phyloP scores from a whole-genome alignment of 2,888 invertebrate genomes.

The Thereva unica region DNA sequence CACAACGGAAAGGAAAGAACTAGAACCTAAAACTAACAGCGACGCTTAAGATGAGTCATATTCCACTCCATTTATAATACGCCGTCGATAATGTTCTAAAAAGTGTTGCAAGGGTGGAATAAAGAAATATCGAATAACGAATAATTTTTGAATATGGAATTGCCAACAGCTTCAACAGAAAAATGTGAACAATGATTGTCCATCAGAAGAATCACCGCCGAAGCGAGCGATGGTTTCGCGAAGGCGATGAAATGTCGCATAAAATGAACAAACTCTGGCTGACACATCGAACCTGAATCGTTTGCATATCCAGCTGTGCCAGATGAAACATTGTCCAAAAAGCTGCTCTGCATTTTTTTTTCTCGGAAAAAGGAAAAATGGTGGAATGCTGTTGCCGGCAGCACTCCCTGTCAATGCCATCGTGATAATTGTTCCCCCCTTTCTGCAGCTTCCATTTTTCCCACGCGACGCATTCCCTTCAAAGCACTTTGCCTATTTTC shows the following conservation, averaged over 20 bases:
- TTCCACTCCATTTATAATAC: no score
- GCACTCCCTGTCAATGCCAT: constrained; percentile 26
- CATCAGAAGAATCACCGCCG: constrained; percentile 39
- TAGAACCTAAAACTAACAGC: no score
- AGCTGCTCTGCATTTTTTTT: constrained; percentile 36
- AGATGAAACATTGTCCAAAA: constrained; percentile 40
- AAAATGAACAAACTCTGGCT: constrained; percentile 44
- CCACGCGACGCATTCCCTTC: constrained; percentile 15
- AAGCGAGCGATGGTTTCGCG: constrained; percentile 36
- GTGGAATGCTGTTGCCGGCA: constrained; percentile 26
- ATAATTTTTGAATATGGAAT: no score
- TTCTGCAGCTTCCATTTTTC: constrained; percentile 28
- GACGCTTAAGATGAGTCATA: no score
- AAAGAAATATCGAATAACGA: no score
- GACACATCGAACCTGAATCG: constrained; percentile 45
- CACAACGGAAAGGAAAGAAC: no score
- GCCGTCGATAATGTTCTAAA: no score
- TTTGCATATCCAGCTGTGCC: constrained; percentile 8
- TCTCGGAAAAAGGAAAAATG: constrained; percentile 36
- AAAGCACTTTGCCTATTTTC: constrained; percentile 19
- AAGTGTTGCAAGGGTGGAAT: no score
- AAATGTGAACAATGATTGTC: constrained; percentile 44
- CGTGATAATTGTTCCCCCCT: constrained; percentile 26
- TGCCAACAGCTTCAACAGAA: constrained; percentile 44
- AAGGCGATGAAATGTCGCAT: constrained; percentile 36